These are phyloP conservation scores for Trachelipus rathkii DNA, from an alignment of 1,140 invertebrate species.

Conservation along the genomic window DNA sequence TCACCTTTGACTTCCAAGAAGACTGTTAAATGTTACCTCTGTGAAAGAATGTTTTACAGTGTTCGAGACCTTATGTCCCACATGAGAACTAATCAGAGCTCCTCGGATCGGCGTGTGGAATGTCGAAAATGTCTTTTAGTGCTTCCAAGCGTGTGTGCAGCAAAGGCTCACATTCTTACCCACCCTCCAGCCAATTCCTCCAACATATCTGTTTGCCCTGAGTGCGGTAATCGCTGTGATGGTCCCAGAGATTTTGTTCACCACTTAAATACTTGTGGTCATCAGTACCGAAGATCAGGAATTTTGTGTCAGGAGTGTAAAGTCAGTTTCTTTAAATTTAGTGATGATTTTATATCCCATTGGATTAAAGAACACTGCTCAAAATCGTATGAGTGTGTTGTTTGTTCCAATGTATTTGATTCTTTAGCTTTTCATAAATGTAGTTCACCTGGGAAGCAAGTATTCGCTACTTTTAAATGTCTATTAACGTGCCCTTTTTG, in stretches of 20 bases:
- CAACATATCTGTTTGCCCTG: constrained; percentile 45
- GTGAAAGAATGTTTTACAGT: constrained; percentile 43
- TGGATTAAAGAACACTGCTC: constrained; percentile 43
- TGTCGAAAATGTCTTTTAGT: constrained; percentile 42
- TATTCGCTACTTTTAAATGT: constrained; percentile 41
- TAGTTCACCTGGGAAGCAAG: constrained; percentile 42
- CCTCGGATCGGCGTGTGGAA: constrained; percentile 42
- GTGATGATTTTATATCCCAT: constrained; percentile 41
- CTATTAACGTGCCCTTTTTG: constrained; percentile 40
- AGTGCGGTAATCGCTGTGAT: constrained; percentile 42
- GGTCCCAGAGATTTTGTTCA: constrained; percentile 43
- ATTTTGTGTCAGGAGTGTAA: constrained; percentile 38
- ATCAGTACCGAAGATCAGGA: constrained; percentile 41
- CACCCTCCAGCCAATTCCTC: constrained; percentile 42
- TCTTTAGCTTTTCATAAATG: constrained; percentile 43
- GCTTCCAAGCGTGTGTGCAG: constrained; percentile 44
- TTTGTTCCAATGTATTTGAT: constrained; percentile 39
- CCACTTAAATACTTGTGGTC: constrained; percentile 44
- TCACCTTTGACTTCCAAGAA: constrained; percentile 21
- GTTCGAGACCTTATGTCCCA: constrained; percentile 43
- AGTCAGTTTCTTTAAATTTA: constrained; percentile 40
- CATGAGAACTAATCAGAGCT: constrained; percentile 41
- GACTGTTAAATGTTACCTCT: constrained; percentile 40
- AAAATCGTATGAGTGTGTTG: constrained; percentile 43
- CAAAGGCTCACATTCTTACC: constrained; percentile 43